Base-by-base conservation (phyloP, 2,888 invertebrate genomes). In the Kuschelorhynchus macadamiae region DNA sequence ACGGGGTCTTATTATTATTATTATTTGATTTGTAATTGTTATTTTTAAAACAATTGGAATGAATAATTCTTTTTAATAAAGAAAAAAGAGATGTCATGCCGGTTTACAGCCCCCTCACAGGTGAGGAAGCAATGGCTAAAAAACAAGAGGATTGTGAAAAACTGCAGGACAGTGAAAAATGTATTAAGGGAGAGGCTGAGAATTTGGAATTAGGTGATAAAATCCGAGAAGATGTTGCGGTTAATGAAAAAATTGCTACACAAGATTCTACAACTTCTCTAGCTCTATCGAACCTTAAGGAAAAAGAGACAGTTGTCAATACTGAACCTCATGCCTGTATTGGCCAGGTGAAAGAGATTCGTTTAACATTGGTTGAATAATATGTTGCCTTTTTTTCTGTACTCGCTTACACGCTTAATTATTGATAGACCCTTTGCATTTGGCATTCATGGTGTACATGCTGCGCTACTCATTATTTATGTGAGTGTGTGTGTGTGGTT, bases 251-350 rank as follows among this genome's bases (percentile, higher is more conserved):
- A 41, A 44, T 21, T 33, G 33, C 32, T 12, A 17, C 41, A 16
- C 42, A 62, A 2, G 36, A 52, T 62, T 20, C 14, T 2, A 17
- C 11, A n/a, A 41, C 46, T 9, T 4, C 56, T 53, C 17, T 63
- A 20, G 32, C 18, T 21, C 21, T 12, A 14, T 49, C 61, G 42
- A 60, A 60, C 16, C 17, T 49, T 30, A 41, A 46, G 9, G n/a
- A n/a, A n/a, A 59, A 36, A 11, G 56, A 62, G 18, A 50, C 36
- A 46, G 47, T 44, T 32, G 49, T 42, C 21, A 17, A 57, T 12
- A 49, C 64, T n/a, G 50, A 61, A 56, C 32, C 65, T 55, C 39
- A 61, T 33, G 65, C 70, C 50, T 70, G 70, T 55, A 56, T 70
- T 18, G 70, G 70, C 33, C 70, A 70, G 70, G 70, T 70, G 70